Base-by-base conservation (phyloP, 2,113 vertebrate genomes). In the Apodemus speciosus region DNA sequence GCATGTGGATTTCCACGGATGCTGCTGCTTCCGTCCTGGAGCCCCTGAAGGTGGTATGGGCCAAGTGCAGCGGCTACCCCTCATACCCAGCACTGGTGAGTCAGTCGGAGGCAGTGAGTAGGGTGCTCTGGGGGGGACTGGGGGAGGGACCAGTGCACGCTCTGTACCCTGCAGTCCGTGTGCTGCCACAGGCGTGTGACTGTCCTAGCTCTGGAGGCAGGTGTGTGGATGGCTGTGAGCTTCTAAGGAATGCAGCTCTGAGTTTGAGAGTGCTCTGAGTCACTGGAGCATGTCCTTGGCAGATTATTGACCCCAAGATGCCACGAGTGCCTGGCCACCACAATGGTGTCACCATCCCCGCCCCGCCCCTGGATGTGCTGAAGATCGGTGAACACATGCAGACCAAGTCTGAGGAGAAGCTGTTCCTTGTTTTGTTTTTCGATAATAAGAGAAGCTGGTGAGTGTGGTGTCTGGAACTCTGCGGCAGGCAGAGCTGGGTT, bases 361-460 rank as follows among this genome's bases (percentile, higher is more conserved):
- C 98, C 94, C 99, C 99, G 25, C 99, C 99, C 69, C 98, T 99
- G 97, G 99, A 99, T 75, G 99, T 99, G 96, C 98, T 99, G 92
- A 99, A 99, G 98, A 98, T 99, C 2, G 99, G 99, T 89, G 99
- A 99, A 95, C 99, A 99, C 98, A 99, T 99, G 99, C 99, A 99
- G 98, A 99, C 99, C 98, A 99, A 99, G 98, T 98, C 99, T 1
- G 99, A 99, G 0, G 99, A 99, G 98, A 99, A 99, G 96, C 98
- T 99, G 73, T 99, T 99, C 97, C 98, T 99, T 58, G 99, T 99
- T 88, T 98, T 99, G 77, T 99, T 99, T 97, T 99, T 99, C 94
- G 99, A 99, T 98, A 99, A 99, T 97, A 99, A 99, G 98, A 98
- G 99, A 97, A 99, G 99, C 98, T 99, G 99, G 99, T 99, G 98